These are phyloP conservation scores for cat (Felis catus) DNA, from an alignment of 2,113 vertebrate genomes.

Conservation along the genomic window F.catus_Fca126_mat1.0 CM031419.1:115189001-115189500, in stretches of 20 bases:
- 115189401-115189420: background rate
- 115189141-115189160: background rate
- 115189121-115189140: background rate
- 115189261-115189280: background rate
- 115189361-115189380: background rate
- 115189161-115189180: background rate
- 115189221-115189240: background rate
- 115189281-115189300: background rate
- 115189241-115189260: background rate
- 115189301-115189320: background rate
- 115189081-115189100: background rate
- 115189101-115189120: background rate
- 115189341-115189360: background rate
- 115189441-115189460: background rate
- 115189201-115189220: background rate
- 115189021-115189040: background rate
- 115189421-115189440: background rate
- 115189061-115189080: background rate
- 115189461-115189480: background rate
- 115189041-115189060: background rate
- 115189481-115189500: background rate
- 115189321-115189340: background rate
- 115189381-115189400: background rate
- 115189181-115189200: background rate
- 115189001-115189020: background rate